phyloP scores from a whole-genome alignment of 2,888 invertebrate species.

The Reticulitermes lucifugus region DNA sequence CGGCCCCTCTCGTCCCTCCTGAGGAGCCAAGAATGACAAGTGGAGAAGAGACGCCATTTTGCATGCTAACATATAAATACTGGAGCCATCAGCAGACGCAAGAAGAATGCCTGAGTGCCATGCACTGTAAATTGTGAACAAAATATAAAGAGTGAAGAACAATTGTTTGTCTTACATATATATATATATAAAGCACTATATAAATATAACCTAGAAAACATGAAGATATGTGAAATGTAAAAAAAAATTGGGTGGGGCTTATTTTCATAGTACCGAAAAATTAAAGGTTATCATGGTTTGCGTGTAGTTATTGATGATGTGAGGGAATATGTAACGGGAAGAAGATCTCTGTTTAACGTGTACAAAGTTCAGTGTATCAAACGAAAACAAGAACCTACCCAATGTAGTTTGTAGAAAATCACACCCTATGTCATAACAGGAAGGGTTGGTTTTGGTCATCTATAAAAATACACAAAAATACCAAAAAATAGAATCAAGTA shows the following conservation, averaged over 20 bases:
- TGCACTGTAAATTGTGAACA: conserved; percentile 13
- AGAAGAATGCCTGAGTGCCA: conserved; percentile 16
- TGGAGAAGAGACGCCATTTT: conserved; percentile 26
- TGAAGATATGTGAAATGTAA: conserved; percentile 45
- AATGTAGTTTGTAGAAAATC: conserved; percentile 49
- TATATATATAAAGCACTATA: conserved; percentile 46
- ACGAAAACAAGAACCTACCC: conserved; percentile 47
- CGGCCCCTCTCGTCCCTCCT: conserved; percentile 5
- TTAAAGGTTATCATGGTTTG: conserved; percentile 46
- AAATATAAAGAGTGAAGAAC: conserved; percentile 48
- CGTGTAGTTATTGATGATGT: conserved; percentile 51
- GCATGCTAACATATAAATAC: conserved; percentile 30
- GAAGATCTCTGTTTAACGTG: conserved; percentile 51
- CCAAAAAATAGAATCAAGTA: conserved; percentile 52
- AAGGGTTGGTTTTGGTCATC: conserved; percentile 52
- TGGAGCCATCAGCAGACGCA: not conserved
- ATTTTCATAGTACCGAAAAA: conserved; percentile 53
- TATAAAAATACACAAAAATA: conserved; percentile 50
- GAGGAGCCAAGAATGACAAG: conserved; percentile 1
- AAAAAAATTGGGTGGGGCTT: conserved; percentile 52
- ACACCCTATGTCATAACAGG: conserved; percentile 41
- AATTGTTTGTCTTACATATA: conserved; percentile 51
- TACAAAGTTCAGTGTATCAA: conserved; percentile 54
- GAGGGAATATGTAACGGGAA: conserved; percentile 39
- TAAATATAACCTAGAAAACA: conserved; percentile 38